Evolutionary conservation across 2,797 vertebrate species (phyloP), one percentile per base, ranked within the genome.

Genomic region (Adrianichthys oophorus): DNA sequence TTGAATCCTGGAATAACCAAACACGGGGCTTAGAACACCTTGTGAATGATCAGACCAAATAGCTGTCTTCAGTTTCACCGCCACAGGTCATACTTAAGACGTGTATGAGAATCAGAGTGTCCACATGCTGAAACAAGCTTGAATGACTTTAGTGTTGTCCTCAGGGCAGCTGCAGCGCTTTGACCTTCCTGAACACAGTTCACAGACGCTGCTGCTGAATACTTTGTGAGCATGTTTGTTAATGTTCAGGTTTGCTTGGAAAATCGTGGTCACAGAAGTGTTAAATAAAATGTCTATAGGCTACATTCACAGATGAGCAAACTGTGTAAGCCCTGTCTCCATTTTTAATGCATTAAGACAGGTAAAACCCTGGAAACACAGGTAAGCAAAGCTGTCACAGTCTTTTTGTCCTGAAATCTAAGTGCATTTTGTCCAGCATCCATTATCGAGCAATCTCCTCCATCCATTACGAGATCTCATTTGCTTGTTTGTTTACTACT

Each of bases 401-500:
- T 64, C 54, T 68, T 86, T 89, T 91, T 89, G 91, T 91, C 87
- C 76, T 76, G 87, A 89, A 90, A 92, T 62, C 81, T 83, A 73
- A 86, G 87, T 55, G 65, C 83, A 85, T 69, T 81, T 78, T 63
- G 77, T 77, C 85, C 84, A 71, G 32, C 83, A 83, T 89, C 76
- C 82, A 88, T 86, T 83, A 85, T 87, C 81, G 87, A 84, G 76
- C 79, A 49, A 66, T 76, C 72, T 18, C 62, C 55, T 56, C 59
- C 82, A 84, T 86, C 87, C 90, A 93, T 94, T 91, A 92, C 92
- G 87, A 89, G 76, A 90, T 76, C 59, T 64, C 72, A 78, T 89
- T 85, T 76, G 52, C 83, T 70, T 79, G 86, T 91, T 87, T 89
- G 86, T 86, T 89, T 89, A 79, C 59, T 68, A 55, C 70, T 90